Evolutionary conservation across 2,888 invertebrate genomes (phyloP).

Genomic region (Nephrocerus scutellatus): DNA sequence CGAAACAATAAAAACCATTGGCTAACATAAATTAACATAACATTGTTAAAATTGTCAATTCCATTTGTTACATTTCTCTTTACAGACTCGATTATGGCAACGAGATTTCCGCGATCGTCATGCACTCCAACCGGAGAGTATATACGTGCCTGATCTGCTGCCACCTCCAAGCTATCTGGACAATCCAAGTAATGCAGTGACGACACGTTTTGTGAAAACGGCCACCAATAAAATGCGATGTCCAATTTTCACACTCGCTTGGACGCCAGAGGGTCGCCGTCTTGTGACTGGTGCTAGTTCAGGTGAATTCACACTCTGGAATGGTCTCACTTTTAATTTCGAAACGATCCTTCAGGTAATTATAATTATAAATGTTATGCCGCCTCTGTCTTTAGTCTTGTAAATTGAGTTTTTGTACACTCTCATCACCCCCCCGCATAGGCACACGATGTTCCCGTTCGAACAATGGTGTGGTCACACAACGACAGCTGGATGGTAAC

Average conservation of each 20-base stretch:
- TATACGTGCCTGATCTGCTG: slow-evolving; percentile 87
- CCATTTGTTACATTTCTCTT: slow-evolving; percentile 9
- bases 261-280: slow-evolving; percentile 98
- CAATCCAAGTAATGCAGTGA: slow-evolving; percentile 94
- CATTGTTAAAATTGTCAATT: not conserved
- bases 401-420: too few species aligned
- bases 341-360: slow-evolving; percentile 97
- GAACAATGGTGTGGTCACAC: slow-evolving; percentile 99
- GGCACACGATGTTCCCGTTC: slow-evolving; percentile 99
- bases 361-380: slow-evolving; percentile 6
- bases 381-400: not conserved
- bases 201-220: slow-evolving; percentile 93
- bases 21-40: not conserved
- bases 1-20: not conserved
- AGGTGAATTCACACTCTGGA: slow-evolving; percentile 99
- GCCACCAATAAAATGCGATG: slow-evolving; percentile 99
- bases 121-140: slow-evolving; percentile 88
- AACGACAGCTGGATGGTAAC: slow-evolving; percentile 99
- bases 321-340: slow-evolving; percentile 99
- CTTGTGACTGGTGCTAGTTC: slow-evolving; percentile 98
- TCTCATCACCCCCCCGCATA: too few species aligned
- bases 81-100: slow-evolving; percentile 88
- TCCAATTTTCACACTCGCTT: slow-evolving; percentile 97
- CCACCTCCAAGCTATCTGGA: slow-evolving; percentile 92
- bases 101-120: slow-evolving; percentile 83